Base-by-base conservation (phyloP, 2,113 vertebrate species). In the Gobio gobio region DNA sequence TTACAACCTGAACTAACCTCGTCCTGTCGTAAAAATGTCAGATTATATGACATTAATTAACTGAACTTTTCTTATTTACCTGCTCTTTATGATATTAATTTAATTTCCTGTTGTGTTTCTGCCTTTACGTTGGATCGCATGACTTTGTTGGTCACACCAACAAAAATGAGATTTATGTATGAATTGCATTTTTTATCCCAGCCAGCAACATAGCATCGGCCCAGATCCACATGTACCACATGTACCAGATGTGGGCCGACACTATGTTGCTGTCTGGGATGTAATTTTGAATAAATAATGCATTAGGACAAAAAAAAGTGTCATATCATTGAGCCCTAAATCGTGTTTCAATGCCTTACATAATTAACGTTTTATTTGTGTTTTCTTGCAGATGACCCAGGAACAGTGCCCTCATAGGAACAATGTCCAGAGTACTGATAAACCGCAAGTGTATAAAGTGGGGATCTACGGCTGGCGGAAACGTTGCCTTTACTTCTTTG, bases 401-500 rank as follows among this genome's bases (percentile, higher is more conserved):
- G 98, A 99, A 95, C 97, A 98, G 95, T 99, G 97, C 93, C 80
- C 95, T 18, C 97, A 97, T 92, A 95, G 97, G 93, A 97, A 95
- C 95, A 92, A 97, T 94, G 96, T 98, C 94, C 96, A 97, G 89
- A 95, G 94, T 94, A 95, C 96, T 0, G 97, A 98, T 93, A 97
- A 96, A 93, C 96, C 97, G 56, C 97, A 98, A 86, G 95, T 99
- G 88, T 99, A 99, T 96, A 99, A 98, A 95, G 97, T 99, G 94
- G 98, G 98, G 81, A 99, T 99, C 93, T 99, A 99, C 58, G 98
- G 98, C 95, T 99, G 98, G 98, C 95, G 98, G 95, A 99, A 99
- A 93, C 96, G 98, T 91, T 99, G 98, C 95, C 96, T 99, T 90
- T 99, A 99, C 93, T 98, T 99, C 94, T 98, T 99, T 87, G 97